These are phyloP conservation scores for Serranus cabrilla DNA, from an alignment of 2,797 vertebrate genomes.

Conservation along the genomic window DNA sequence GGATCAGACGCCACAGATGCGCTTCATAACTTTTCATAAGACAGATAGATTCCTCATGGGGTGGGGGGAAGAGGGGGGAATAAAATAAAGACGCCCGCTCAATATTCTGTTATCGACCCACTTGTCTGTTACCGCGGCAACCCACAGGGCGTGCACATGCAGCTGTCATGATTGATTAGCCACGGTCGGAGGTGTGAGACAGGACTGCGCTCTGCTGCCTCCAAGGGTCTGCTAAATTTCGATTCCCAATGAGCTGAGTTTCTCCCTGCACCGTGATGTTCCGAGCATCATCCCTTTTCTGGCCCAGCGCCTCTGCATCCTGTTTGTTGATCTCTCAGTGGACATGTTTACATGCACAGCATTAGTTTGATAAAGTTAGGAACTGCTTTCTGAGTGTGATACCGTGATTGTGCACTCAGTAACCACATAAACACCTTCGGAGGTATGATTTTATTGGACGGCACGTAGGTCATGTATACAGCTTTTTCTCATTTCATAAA, in stretches of 20 bases:
- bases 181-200: slow-evolving; percentile 53
- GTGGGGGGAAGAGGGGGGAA: slow-evolving; percentile 1
- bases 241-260: slow-evolving; percentile 43
- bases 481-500: slow-evolving; percentile 5
- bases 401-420: neutral
- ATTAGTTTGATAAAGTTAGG: neutral
- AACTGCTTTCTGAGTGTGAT: neutral
- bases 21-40: slow-evolving; percentile 50
- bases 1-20: slow-evolving; percentile 24
- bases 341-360: slow-evolving; percentile 38
- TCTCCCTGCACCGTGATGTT: slow-evolving; percentile 32
- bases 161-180: slow-evolving; percentile 72
- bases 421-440: neutral
- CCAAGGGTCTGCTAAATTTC: slow-evolving; percentile 32
- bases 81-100: slow-evolving; percentile 61
- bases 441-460: neutral
- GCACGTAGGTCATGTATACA: neutral
- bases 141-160: slow-evolving; percentile 50
- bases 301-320: slow-evolving; percentile 16
- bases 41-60: slow-evolving; percentile 45
- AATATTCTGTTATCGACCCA: slow-evolving; percentile 72
- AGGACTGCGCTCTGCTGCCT: slow-evolving; percentile 41
- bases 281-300: slow-evolving; percentile 13
- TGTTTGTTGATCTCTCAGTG: slow-evolving; percentile 8
- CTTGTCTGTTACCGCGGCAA: slow-evolving; percentile 71